Percentiles rank a stretch among this genome's conserved stretches.
Conservation (phyloP, 2,113 vertebrate species). For the Oophaga pumilio region DNA sequence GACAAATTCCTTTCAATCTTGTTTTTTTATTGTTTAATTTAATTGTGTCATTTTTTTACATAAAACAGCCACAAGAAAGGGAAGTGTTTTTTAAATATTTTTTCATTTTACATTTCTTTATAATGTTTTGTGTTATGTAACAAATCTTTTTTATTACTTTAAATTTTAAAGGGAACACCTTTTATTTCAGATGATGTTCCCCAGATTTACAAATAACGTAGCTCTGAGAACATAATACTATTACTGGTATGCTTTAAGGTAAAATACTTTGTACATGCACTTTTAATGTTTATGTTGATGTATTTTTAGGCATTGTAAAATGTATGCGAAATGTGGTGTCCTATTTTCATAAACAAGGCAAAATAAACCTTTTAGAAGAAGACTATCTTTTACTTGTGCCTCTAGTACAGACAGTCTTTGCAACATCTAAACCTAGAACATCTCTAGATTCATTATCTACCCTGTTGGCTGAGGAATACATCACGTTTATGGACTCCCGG, state of each 20-base stretch:
- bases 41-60: too few relatives aligned
- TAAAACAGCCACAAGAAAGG: too few relatives aligned
- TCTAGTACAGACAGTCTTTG: slow-evolving; percentile 51
- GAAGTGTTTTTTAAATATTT: too few relatives aligned
- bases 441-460: slow-evolving; percentile 47
- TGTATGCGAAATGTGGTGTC: slow-evolving; percentile 60
- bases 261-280: background rate
- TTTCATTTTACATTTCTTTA: too few relatives aligned
- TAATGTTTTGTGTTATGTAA: too few relatives aligned
- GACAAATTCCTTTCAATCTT: too few relatives aligned
- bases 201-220: background rate
- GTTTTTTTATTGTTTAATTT: too few relatives aligned
- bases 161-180: too few relatives aligned
- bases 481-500: slow-evolving; percentile 52
- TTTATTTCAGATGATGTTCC: too few relatives aligned
- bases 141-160: too few relatives aligned
- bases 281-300: background rate
- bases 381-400: slow-evolving; percentile 60
- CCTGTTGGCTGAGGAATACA: slow-evolving; percentile 59
- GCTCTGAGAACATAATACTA: background rate
- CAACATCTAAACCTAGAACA: slow-evolving; percentile 7
- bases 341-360: slow-evolving; percentile 57
- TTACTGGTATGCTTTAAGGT: background rate
- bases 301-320: slow-evolving; percentile 44
- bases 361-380: slow-evolving; percentile 44